Evolutionary conservation across 1,140 invertebrate genomes (phyloP).

Genomic region (Pseudobourletiella spinata): DNA sequence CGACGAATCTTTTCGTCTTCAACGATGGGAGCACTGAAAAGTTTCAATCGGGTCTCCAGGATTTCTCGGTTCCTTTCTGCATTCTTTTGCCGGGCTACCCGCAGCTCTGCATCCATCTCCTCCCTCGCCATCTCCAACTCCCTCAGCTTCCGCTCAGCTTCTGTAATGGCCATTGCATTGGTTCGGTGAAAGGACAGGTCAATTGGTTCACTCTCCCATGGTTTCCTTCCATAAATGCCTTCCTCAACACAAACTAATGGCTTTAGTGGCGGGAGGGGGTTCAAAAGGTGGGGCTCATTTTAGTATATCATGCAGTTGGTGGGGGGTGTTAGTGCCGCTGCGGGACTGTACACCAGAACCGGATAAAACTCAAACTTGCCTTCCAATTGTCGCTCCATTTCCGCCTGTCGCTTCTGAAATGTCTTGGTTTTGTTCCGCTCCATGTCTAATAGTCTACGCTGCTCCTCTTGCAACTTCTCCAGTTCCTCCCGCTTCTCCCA

Average conservation of each 20-base stretch:
- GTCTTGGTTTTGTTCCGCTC: constrained; percentile 62
- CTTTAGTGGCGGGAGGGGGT: too few species aligned
- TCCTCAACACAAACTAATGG: too few species aligned
- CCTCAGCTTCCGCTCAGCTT: constrained; percentile 53
- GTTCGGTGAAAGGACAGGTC: too few species aligned
- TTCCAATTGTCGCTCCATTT: constrained; percentile 60
- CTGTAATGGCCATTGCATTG: too few species aligned
- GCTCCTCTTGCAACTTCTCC: constrained; percentile 64
- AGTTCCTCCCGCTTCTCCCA: constrained; percentile 71
- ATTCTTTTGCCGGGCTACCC: constrained; percentile 55
- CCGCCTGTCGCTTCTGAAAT: constrained; percentile 58
- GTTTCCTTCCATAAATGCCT: too few species aligned
- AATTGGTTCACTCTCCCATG: too few species aligned
- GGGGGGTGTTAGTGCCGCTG: too few species aligned
- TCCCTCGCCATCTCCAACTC: constrained; percentile 59
- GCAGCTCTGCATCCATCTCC: constrained; percentile 55
- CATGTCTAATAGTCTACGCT: constrained; percentile 57
- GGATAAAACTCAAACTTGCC: constrained; percentile 40
- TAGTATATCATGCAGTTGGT: too few species aligned
- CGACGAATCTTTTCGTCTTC: constrained; percentile 30
- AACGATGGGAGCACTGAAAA: constrained; percentile 33
- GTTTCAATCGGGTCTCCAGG: constrained; percentile 51
- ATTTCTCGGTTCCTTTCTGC: constrained; percentile 57
- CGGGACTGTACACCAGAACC: not conserved
- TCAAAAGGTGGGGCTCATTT: too few species aligned